phyloP scores from a whole-genome alignment of 2,888 invertebrate genomes.

The Hypomecis punctinalis region DNA sequence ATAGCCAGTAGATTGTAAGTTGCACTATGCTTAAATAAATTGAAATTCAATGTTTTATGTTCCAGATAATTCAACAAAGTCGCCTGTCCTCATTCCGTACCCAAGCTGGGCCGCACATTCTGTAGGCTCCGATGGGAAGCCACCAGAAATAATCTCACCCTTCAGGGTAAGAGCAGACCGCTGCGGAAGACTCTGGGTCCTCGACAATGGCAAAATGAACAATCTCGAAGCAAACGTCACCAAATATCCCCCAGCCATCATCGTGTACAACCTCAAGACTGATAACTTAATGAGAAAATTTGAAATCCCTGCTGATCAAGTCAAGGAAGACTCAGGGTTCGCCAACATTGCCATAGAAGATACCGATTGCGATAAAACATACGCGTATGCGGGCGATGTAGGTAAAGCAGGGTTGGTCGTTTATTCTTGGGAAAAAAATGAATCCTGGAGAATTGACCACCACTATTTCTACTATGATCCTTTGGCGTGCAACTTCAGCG shows the following conservation, averaged over 20 bases:
- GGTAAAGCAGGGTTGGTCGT: conserved; percentile 89
- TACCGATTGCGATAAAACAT: conserved; percentile 88
- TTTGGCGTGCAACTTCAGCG: conserved; percentile 89
- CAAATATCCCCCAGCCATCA: conserved; percentile 86
- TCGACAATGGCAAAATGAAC: conserved; percentile 90
- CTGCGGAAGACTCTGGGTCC: conserved; percentile 91
- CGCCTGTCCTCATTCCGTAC: conserved; percentile 90
- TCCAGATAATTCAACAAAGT: conserved; percentile 87
- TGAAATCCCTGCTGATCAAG: conserved; percentile 86
- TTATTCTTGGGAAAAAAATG: conserved; percentile 89
- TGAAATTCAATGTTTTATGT: conserved; percentile 44
- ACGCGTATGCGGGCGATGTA: conserved; percentile 89
- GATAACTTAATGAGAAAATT: conserved; percentile 89
- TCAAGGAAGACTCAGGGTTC: conserved; percentile 88
- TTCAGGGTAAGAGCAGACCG: conserved; percentile 90
- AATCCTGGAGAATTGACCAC: conserved; percentile 90
- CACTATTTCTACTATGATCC: conserved; percentile 90
- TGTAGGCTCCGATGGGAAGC: conserved; percentile 73
- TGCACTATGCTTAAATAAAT: no score
- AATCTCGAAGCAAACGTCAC: conserved; percentile 79
- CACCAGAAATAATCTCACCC: conserved; percentile 89
- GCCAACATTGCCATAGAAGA: conserved; percentile 93
- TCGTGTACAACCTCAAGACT: conserved; percentile 89
- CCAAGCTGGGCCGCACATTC: conserved; percentile 93
- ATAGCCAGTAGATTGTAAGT: no score